Evolutionary conservation across 37 sponge, comb jelly and placozoan genomes (phyloP).

Genomic region (Chondrosia reniformis): DNA sequence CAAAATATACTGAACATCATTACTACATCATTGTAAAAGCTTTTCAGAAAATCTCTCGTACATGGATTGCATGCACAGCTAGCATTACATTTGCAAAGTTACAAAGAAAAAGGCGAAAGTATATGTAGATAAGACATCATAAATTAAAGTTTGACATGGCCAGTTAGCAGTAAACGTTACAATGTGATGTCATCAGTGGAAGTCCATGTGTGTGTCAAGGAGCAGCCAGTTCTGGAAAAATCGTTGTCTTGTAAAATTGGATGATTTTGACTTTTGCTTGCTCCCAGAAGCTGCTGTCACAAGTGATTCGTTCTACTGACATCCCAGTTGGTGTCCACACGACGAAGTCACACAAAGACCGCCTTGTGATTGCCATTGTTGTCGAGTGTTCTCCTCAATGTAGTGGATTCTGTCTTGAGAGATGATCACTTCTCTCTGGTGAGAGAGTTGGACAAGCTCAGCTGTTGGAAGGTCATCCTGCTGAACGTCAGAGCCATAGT

Average conservation of each 20-base stretch:
- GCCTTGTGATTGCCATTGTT: constrained; percentile 5
- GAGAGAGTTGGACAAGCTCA: neutral
- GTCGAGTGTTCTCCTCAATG: neutral
- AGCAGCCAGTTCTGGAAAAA: neutral
- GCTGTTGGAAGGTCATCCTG: neutral
- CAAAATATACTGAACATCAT: neutral
- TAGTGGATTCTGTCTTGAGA: neutral
- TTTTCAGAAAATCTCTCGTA: neutral
- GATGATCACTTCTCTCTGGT: neutral
- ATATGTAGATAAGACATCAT: neutral
- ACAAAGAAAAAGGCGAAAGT: neutral
- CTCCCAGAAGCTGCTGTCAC: neutral
- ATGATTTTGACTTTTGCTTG: neutral
- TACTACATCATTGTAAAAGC: neutral
- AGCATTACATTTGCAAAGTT: neutral
- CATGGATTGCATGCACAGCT: neutral
- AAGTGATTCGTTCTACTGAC: neutral
- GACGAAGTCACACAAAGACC: constrained; percentile 15
- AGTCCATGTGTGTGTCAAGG: constrained; percentile 3
- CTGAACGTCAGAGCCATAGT: neutral
- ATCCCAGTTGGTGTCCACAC: constrained; percentile 8
- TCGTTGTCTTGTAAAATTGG: neutral
- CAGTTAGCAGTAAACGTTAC: neutral
- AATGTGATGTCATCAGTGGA: neutral
- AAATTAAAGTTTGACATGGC: neutral